Percentiles rank a stretch among this genome's conserved stretches.
Evolutionary conservation across 2,797 vertebrate species (phyloP).

Genomic region (Hirundo rustica): DNA sequence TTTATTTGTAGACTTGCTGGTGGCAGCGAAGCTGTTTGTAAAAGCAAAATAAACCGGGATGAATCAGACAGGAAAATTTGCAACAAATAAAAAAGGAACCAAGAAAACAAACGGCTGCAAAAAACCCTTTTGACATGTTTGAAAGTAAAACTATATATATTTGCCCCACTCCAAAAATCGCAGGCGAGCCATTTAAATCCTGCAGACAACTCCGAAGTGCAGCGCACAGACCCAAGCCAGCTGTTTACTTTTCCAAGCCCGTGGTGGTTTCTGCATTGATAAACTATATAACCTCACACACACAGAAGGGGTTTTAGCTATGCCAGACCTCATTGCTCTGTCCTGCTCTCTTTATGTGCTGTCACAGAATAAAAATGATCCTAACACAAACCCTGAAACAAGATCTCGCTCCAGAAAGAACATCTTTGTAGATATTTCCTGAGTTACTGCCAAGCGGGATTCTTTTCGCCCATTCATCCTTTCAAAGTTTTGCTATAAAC

Average conservation of each 20-base stretch:
- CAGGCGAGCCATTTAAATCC: slow-evolving; percentile 32
- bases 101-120: slow-evolving; percentile 27
- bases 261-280: slow-evolving; percentile 62
- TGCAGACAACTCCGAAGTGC: background rate
- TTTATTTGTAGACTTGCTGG: slow-evolving; percentile 9
- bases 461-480: slow-evolving; percentile 48
- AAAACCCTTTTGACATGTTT: slow-evolving; percentile 16
- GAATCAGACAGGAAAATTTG: background rate
- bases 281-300: slow-evolving; percentile 65
- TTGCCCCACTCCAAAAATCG: background rate
- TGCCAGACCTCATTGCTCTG: slow-evolving; percentile 44
- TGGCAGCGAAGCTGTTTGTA: background rate
- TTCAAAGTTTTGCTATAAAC: slow-evolving; percentile 62
- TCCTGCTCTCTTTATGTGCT: slow-evolving; percentile 32
- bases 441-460: slow-evolving; percentile 46
- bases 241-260: slow-evolving; percentile 66
- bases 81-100: slow-evolving; percentile 44
- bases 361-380: slow-evolving; percentile 57
- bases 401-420: slow-evolving; percentile 48
- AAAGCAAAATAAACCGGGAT: slow-evolving; percentile 30
- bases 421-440: slow-evolving; percentile 57
- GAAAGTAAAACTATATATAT: slow-evolving; percentile 3
- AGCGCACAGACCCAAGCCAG: slow-evolving; percentile 33
- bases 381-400: slow-evolving; percentile 53
- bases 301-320: slow-evolving; percentile 55